phyloP scores from a whole-genome alignment of 2,888 invertebrate genomes.

The Chloroclystis v-ata region DNA sequence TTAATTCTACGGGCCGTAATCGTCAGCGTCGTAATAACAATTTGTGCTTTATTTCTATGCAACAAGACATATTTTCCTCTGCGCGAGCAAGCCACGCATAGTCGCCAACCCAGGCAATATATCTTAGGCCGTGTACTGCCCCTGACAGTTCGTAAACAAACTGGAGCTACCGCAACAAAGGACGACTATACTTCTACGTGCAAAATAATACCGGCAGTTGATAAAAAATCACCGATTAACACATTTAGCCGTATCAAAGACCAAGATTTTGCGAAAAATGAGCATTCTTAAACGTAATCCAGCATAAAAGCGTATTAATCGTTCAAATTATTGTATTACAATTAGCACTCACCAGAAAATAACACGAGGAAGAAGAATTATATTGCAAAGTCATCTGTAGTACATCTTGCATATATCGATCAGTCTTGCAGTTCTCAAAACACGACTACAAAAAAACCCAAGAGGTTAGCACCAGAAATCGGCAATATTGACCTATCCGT shows the following conservation, averaged over 20 bases:
- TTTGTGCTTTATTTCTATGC: conserved; percentile 32
- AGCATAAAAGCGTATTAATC: conserved; percentile 14
- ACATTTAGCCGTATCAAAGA: conserved; percentile 29
- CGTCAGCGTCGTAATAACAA: conserved; percentile 33
- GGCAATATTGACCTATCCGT: conserved; percentile 47
- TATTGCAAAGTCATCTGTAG: conserved; percentile 73
- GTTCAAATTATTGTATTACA: conserved; percentile 8
- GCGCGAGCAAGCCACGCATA: conserved; percentile 65
- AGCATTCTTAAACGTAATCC: conserved; percentile 30
- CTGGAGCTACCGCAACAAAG: conserved; percentile 77
- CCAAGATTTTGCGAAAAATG: conserved; percentile 31
- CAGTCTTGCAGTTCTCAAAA: conserved; percentile 76
- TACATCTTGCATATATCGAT: conserved; percentile 78
- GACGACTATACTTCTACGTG: conserved; percentile 43
- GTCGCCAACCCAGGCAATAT: conserved; percentile 79
- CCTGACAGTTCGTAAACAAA: conserved; percentile 80
- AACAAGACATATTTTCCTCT: conserved; percentile 42
- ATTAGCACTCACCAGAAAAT: conserved; percentile 61
- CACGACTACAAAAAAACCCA: conserved; percentile 63
- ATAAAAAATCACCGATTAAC: conserved; percentile 26
- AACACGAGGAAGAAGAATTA: conserved; percentile 46
- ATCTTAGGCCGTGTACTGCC: conserved; percentile 79
- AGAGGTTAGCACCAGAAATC: conserved; percentile 74
- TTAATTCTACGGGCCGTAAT: conserved; percentile 78
- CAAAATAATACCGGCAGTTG: conserved; percentile 32